Evolutionary conservation across 2,797 vertebrate species (phyloP).

Genomic region (Melanotaenia pygmaea): DNA sequence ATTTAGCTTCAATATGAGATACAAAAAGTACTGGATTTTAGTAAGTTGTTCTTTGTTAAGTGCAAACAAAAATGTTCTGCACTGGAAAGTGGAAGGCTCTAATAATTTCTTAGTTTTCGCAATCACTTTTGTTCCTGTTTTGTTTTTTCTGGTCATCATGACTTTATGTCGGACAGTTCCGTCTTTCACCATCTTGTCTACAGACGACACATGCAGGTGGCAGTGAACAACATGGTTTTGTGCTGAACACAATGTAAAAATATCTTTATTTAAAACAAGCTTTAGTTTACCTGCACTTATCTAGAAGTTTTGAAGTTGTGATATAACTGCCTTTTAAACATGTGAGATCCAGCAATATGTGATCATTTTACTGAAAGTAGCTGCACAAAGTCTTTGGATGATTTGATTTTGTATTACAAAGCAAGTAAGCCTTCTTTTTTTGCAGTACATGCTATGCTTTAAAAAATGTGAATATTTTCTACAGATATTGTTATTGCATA

Average conservation of each 20-base stretch:
- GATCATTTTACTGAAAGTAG: background rate
- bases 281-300: background rate
- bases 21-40: constrained; percentile 3
- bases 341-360: background rate
- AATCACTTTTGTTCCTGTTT: constrained; percentile 77
- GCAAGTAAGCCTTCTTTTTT: background rate
- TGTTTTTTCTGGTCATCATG: constrained; percentile 53
- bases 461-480: background rate
- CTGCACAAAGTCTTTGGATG: background rate
- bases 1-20: background rate
- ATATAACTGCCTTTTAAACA: constrained; percentile 2
- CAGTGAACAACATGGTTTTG: constrained; percentile 11
- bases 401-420: background rate
- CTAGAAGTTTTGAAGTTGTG: background rate
- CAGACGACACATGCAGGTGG: background rate
- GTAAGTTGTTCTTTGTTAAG: background rate
- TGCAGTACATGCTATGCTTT: background rate
- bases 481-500: background rate
- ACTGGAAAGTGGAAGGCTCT: background rate
- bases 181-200: constrained; percentile 54
- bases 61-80: background rate
- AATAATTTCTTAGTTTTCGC: constrained; percentile 69
- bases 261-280: background rate
- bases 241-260: background rate
- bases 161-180: constrained; percentile 70